Evolutionary conservation across 1,140 invertebrate genomes (phyloP).

Genomic region (Coptotermes formosanus): DNA sequence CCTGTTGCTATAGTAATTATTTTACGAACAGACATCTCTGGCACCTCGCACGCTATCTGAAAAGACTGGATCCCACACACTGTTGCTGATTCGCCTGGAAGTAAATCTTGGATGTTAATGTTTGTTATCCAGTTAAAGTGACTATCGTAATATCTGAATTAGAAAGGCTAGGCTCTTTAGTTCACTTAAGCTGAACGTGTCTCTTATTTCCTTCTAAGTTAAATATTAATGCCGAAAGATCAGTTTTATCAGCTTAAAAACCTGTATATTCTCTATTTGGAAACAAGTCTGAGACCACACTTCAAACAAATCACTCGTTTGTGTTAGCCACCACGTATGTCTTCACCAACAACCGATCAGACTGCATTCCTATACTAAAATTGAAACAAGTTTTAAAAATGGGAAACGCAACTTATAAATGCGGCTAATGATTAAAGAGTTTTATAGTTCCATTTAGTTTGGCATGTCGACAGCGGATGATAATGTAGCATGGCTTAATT

Average conservation of each 20-base stretch:
- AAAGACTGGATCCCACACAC: too few relatives aligned
- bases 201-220: neutral
- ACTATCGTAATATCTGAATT: neutral
- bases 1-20: too few relatives aligned
- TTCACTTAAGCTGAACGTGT: neutral
- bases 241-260: neutral
- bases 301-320: neutral
- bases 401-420: neutral
- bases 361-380: neutral
- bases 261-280: neutral
- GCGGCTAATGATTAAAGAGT: neutral
- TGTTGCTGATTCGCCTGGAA: too few relatives aligned
- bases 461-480: neutral
- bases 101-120: too few relatives aligned
- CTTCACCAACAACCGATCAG: neutral
- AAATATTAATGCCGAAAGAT: neutral
- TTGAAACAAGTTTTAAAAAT: slow-evolving; percentile 2
- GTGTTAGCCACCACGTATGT: neutral
- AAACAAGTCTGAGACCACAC: neutral
- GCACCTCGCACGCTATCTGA: too few relatives aligned
- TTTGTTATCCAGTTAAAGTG: neutral
- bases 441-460: neutral
- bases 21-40: too few relatives aligned
- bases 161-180: neutral
- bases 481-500: slow-evolving; percentile 10